A percentile compares a stretch with the other conserved stretches of the same genome.
phyloP scores from a whole-genome alignment of 2,888 invertebrate species.

The Horisme vitalbata region DNA sequence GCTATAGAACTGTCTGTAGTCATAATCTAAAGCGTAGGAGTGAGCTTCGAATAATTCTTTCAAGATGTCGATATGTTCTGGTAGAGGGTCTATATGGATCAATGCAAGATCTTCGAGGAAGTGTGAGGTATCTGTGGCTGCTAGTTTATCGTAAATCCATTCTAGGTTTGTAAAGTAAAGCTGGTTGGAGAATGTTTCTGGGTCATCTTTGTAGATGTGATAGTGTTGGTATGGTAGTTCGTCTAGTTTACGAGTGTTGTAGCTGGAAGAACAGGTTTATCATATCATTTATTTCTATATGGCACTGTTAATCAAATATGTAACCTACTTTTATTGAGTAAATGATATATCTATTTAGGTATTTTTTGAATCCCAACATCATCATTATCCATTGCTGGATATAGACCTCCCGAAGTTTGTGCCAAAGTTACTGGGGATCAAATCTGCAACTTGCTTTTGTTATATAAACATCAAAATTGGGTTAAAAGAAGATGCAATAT shows the following conservation, averaged over 20 bases:
- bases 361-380: too few species aligned
- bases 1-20: conserved; percentile 92
- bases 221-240: conserved; percentile 92
- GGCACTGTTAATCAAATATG: too few species aligned
- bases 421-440: too few species aligned
- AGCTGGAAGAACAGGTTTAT: conserved; percentile 84
- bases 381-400: too few species aligned
- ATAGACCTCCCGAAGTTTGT: too few species aligned
- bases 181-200: conserved; percentile 84
- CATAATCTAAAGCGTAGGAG: conserved; percentile 89
- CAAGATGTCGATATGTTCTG: conserved; percentile 81
- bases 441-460: too few species aligned
- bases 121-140: conserved; percentile 89
- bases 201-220: conserved; percentile 79
- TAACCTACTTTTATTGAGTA: too few species aligned
- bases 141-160: conserved; percentile 92
- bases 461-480: too few species aligned
- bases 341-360: too few species aligned
- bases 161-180: conserved; percentile 88
- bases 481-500: too few species aligned
- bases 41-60: conserved; percentile 88
- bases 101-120: conserved; percentile 89
- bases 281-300: too few species aligned
- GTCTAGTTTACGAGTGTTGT: conserved; percentile 90
- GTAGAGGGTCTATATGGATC: conserved; percentile 69